These are phyloP conservation scores for Tenthredo mesomela DNA, from an alignment of 2,888 invertebrate genomes.

Conservation along the genomic window DNA sequence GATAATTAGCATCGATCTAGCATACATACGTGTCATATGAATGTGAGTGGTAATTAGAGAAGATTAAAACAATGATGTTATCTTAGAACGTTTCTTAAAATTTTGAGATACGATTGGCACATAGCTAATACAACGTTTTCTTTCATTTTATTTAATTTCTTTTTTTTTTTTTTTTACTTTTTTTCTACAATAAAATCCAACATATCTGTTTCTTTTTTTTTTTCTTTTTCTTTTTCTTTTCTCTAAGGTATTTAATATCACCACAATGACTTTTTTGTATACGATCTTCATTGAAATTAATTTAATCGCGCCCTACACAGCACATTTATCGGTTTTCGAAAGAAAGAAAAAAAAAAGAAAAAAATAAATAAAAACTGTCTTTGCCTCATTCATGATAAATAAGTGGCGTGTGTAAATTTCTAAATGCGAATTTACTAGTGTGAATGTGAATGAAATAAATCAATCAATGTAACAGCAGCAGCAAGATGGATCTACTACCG, in stretches of 20 bases:
- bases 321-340: constrained; percentile 26
- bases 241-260: not conserved
- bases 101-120: constrained; percentile 10
- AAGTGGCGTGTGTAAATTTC: constrained; percentile 22
- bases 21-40: constrained; percentile 11
- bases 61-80: not conserved
- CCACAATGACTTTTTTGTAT: constrained; percentile 13
- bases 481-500: constrained; percentile 37
- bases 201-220: not conserved
- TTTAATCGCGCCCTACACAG: constrained; percentile 44
- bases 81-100: constrained; percentile 15
- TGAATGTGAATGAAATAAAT: constrained; percentile 19
- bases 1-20: not conserved
- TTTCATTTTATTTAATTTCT: not conserved
- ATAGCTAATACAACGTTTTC: not conserved
- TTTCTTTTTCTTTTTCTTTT: not conserved
- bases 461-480: constrained; percentile 18
- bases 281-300: not conserved
- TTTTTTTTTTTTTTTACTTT: not conserved
- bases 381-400: not conserved
- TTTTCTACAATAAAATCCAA: not conserved
- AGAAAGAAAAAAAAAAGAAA: not conserved
- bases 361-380: not conserved
- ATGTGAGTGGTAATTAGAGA: constrained; percentile 4
- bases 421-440: not conserved